Evolutionary conservation across 1,140 invertebrate genomes (phyloP).

Genomic region (Brachionus koreanus): DNA sequence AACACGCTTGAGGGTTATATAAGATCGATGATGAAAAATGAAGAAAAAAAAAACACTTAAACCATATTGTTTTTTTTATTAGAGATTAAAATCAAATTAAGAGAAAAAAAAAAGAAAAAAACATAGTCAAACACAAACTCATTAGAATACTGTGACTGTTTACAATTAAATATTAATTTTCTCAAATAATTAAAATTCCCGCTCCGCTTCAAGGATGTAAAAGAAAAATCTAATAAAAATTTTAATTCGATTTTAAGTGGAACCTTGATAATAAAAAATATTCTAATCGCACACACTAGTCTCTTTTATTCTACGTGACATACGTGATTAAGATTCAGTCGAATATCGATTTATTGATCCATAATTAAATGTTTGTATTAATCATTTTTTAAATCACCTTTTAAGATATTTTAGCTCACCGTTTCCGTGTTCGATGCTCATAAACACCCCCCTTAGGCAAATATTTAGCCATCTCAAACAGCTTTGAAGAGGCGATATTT

Average conservation of each 20-base stretch:
- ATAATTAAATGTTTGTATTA: conserved; percentile 26
- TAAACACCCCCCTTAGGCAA: neutral
- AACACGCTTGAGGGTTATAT: neutral
- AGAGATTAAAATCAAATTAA: conserved; percentile 1
- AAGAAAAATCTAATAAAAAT: neutral
- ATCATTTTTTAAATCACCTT: conserved; percentile 13
- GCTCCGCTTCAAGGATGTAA: neutral
- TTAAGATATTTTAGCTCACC: neutral
- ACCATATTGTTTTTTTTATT: neutral
- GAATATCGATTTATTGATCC: conserved; percentile 29
- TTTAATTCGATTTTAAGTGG: neutral
- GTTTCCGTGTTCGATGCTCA: neutral
- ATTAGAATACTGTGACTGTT: conserved; percentile 27
- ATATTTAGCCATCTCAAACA: neutral
- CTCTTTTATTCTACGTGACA: conserved; percentile 4
- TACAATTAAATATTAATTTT: conserved; percentile 9
- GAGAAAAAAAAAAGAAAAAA: neutral
- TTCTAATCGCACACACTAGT: neutral
- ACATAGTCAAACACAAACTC: neutral
- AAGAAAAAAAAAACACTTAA: neutral
- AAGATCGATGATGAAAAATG: neutral
- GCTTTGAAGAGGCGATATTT: neutral
- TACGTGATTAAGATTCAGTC: neutral
- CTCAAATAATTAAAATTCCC: conserved; percentile 6
- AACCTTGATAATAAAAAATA: neutral